phyloP scores from a whole-genome alignment of 2,888 invertebrate genomes.

The Agriopis aurantiaria region DNA sequence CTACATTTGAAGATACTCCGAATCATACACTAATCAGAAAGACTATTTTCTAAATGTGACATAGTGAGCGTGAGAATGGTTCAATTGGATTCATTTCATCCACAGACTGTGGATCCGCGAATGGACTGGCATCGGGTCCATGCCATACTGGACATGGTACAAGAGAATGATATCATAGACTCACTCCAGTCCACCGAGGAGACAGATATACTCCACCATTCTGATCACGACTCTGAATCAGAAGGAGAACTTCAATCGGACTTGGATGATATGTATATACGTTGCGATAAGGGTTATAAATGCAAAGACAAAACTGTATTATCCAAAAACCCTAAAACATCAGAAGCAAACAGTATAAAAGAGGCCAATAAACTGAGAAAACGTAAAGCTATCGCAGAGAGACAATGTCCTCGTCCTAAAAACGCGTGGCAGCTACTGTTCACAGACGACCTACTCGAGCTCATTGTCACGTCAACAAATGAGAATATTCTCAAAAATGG shows the following conservation, averaged over 20 bases:
- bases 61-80: constrained; percentile 65
- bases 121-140: constrained; percentile 83
- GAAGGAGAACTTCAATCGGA: constrained; percentile 70
- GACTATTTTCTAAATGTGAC: constrained; percentile 7
- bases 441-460: constrained; percentile 74
- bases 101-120: constrained; percentile 83
- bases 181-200: constrained; percentile 76
- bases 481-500: constrained; percentile 64
- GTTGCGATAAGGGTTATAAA: constrained; percentile 69
- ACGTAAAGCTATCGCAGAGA: constrained; percentile 53
- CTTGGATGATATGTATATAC: constrained; percentile 61
- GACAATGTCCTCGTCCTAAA: constrained; percentile 64
- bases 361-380: constrained; percentile 59
- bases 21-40: background rate
- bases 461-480: constrained; percentile 76
- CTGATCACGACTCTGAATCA: constrained; percentile 78
- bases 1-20: background rate
- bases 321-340: constrained; percentile 58
- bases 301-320: constrained; percentile 66
- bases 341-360: constrained; percentile 40
- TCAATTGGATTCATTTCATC: constrained; percentile 81
- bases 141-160: constrained; percentile 80
- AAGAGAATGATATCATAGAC: constrained; percentile 78
- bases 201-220: constrained; percentile 70
- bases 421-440: constrained; percentile 77